Evolutionary conservation across 2,888 invertebrate genomes (phyloP).

Genomic region (Amphipyra tragopoginis): DNA sequence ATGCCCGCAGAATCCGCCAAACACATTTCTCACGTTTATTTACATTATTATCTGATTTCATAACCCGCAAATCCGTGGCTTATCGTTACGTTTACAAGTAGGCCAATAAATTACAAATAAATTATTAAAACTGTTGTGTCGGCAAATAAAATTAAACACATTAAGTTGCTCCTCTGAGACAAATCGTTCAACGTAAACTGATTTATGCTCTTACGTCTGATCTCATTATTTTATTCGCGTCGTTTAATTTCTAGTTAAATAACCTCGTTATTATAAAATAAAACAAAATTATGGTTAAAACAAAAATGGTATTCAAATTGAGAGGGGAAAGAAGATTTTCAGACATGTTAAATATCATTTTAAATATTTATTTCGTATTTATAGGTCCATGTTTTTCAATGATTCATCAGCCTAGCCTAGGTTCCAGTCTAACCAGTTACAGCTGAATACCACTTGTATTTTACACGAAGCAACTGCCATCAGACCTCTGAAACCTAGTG

Average conservation of each 20-base stretch:
- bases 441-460: too few relatives aligned
- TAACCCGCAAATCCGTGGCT: constrained; percentile 38
- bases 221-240: constrained; percentile 45
- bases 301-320: not conserved
- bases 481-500: too few relatives aligned
- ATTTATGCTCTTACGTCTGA: constrained; percentile 48
- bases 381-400: too few relatives aligned
- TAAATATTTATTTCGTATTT: too few relatives aligned
- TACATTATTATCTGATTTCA: constrained; percentile 42
- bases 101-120: constrained; percentile 40
- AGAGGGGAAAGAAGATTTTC: too few relatives aligned
- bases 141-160: constrained; percentile 65
- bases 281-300: too few relatives aligned
- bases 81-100: constrained; percentile 26
- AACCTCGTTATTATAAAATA: constrained; percentile 16
- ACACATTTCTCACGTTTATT: constrained; percentile 49
- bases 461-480: too few relatives aligned
- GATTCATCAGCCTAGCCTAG: too few relatives aligned
- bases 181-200: constrained; percentile 59
- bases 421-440: too few relatives aligned
- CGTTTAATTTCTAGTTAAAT: constrained; percentile 15
- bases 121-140: constrained; percentile 63
- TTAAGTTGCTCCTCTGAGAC: constrained; percentile 60
- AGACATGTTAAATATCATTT: too few relatives aligned
- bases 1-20: constrained; percentile 39